Evolutionary conservation across 92 coral and sea anemone species (phyloP).

Genomic region (Heliopora coerulea): DNA sequence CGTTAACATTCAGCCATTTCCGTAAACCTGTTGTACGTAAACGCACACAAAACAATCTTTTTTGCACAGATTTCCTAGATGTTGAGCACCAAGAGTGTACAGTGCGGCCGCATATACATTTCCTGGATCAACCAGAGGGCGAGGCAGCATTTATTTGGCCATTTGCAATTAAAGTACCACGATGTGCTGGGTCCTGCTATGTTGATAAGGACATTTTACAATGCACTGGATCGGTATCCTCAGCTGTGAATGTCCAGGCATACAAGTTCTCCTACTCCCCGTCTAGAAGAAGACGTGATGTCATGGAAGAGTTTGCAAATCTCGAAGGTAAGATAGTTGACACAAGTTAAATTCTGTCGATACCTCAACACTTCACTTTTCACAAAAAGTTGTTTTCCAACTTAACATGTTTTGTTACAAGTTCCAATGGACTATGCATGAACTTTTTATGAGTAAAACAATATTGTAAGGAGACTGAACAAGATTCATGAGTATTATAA

Average conservation of each 20-base stretch:
- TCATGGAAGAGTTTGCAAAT: constrained; percentile 16
- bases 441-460: no score
- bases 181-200: constrained; percentile 22
- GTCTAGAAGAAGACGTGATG: constrained; percentile 22
- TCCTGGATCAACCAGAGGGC: background rate
- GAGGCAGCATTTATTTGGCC: constrained; percentile 32
- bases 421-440: no score
- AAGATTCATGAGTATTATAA: no score
- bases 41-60: background rate
- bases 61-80: background rate
- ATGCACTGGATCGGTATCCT: background rate
- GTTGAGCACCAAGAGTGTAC: background rate
- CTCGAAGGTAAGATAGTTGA: background rate
- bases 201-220: background rate
- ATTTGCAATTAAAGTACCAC: constrained; percentile 12
- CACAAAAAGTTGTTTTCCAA: no score
- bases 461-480: no score
- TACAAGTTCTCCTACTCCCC: background rate
- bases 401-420: no score
- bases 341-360: background rate
- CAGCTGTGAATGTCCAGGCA: background rate
- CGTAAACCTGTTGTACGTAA: background rate
- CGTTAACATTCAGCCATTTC: no score
- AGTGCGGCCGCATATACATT: constrained; percentile 14
- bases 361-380: no score